phyloP scores from a whole-genome alignment of 2,113 vertebrate species.

The Cephalopholis sonnerati region DNA sequence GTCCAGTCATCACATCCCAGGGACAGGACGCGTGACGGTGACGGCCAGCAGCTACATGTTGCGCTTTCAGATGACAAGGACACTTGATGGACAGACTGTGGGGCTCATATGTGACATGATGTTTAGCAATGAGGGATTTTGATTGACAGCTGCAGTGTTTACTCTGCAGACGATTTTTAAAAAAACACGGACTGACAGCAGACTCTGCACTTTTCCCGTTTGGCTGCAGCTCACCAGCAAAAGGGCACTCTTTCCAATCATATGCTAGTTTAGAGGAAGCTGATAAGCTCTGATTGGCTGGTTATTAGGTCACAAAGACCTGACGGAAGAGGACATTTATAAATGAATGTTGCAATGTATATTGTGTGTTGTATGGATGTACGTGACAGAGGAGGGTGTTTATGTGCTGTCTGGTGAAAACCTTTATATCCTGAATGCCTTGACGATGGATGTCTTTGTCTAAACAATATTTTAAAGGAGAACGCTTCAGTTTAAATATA shows the following conservation, averaged over 20 bases:
- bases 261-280: conserved; percentile 18
- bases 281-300: conserved; percentile 51
- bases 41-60: conserved; percentile 52
- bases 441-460: not conserved
- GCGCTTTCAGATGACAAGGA: conserved; percentile 76
- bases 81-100: conserved; percentile 51
- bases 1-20: conserved; percentile 51
- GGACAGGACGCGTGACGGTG: conserved; percentile 39
- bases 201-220: conserved; percentile 61
- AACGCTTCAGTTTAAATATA: conserved; percentile 2
- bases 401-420: not conserved
- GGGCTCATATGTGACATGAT: not conserved
- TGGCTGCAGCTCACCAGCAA: conserved; percentile 50
- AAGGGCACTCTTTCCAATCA: conserved; percentile 42
- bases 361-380: conserved; percentile 19
- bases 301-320: not conserved
- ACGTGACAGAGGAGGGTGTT: conserved; percentile 13
- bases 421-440: not conserved
- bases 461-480: not conserved
- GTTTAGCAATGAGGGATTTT: not conserved
- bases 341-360: conserved; percentile 32
- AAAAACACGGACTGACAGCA: conserved; percentile 18
- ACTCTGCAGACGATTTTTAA: not conserved
- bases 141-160: conserved; percentile 12
- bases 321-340: conserved; percentile 7